phyloP scores from a whole-genome alignment of 2,797 vertebrate genomes.

The Galago senegalensis region DNA sequence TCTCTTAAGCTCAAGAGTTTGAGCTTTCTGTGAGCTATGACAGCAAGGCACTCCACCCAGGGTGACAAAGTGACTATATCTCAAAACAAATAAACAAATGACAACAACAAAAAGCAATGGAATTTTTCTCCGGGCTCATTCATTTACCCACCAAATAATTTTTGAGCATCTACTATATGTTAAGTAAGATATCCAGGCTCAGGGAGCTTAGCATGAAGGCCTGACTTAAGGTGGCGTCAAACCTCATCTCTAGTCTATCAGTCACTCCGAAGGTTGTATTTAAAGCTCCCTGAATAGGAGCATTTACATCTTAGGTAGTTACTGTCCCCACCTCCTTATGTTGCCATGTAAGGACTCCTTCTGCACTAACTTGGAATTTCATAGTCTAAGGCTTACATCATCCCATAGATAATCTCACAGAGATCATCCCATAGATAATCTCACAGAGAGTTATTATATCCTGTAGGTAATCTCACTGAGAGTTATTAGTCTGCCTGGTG shows the following conservation, averaged over 20 bases:
- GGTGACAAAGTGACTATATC: no score
- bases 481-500: rapidly evolving
- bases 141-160: not conserved
- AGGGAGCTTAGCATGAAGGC: not conserved
- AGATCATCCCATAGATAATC: not conserved
- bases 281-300: not conserved
- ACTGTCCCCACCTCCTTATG: not conserved
- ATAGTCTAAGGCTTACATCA: not conserved
- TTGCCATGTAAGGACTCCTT: not conserved
- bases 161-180: not conserved
- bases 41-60: no score
- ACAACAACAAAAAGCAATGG: no score
- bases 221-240: not conserved
- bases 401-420: not conserved
- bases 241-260: not conserved
- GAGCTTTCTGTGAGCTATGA: no score
- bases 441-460: no score
- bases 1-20: no score
- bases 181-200: not conserved
- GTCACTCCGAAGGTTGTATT: not conserved
- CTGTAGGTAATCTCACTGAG: not conserved
- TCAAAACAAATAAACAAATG: no score
- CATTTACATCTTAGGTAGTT: not conserved
- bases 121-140: not conserved
- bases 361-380: not conserved